Evolutionary conservation across 2,888 invertebrate species (phyloP), one percentile per base, ranked within the genome.

Genomic region (Stegana nigrithorax): DNA sequence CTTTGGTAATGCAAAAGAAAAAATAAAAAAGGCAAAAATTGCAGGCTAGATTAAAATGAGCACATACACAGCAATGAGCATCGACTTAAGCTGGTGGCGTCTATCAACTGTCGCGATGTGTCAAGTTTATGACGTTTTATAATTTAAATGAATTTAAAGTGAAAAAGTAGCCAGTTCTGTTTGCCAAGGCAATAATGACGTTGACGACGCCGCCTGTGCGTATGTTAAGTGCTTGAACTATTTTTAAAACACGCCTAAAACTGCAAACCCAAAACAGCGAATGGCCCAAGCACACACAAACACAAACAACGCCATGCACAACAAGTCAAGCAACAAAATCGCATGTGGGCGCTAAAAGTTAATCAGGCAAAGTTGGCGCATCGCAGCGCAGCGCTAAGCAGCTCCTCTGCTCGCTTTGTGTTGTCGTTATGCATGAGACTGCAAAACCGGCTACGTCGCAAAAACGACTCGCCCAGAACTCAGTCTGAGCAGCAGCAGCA

Each of bases 271-370:
- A n/a, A n/a, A n/a, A n/a, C n/a, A n/a, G n/a, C n/a, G n/a, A n/a
- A n/a, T n/a, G n/a, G n/a, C n/a, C n/a, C n/a, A n/a, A n/a, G n/a
- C n/a, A n/a, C n/a, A n/a, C n/a, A n/a, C n/a, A n/a, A n/a, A n/a
- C n/a, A n/a, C n/a, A n/a, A n/a, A n/a, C n/a, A n/a, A n/a, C n/a
- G n/a, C n/a, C n/a, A n/a, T n/a, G n/a, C n/a, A n/a, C n/a, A n/a
- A n/a, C n/a, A n/a, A n/a, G n/a, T n/a, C n/a, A 36, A 36, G 10
- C 10, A 36, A 36, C n/a, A n/a, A 44, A 47, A 47, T 23, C 10
- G 53, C 53, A 55, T 55, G 53, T 55, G 32, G 53, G 53, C 53
- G 53, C 32, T 55, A 55, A 55, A 55, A 32, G 53, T 55, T 55
- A 55, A 55, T 55, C 32, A 55, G 36, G 25, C 14, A 14, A 14